Conservation (phyloP, 2,888 invertebrate species). For the Phengaris alcon region DNA sequence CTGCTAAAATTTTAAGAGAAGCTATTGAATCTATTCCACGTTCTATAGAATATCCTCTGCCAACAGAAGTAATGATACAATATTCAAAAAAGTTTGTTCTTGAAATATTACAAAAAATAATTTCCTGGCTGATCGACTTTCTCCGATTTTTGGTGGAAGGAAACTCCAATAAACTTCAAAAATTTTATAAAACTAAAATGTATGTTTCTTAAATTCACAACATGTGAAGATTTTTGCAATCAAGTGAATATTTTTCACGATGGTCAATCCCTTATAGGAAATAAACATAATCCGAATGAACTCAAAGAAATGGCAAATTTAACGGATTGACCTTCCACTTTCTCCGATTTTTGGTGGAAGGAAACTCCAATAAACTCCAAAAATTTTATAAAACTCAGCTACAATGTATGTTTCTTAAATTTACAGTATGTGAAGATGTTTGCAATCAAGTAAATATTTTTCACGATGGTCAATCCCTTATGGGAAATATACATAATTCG, state of each 20-base stretch:
- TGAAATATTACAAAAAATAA: too few species aligned
- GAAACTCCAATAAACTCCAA: background rate
- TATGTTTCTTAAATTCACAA: conserved; percentile 51
- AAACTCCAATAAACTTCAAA: background rate
- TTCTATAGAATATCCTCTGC: too few species aligned
- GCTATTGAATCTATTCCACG: too few species aligned
- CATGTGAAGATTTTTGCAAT: conserved; percentile 91
- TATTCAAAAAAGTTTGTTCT: too few species aligned
- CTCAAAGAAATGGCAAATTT: conserved; percentile 83
- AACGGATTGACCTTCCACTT: too few species aligned
- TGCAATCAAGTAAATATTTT: conserved; percentile 88
- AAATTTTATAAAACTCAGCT: background rate
- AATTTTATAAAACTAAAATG: background rate
- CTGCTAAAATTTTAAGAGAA: too few species aligned
- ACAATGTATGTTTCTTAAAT: background rate
- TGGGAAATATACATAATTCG: conserved; percentile 79
- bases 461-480: conserved; percentile 83
- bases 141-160: background rate
- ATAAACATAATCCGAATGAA: conserved; percentile 81
- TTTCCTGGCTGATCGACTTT: too few species aligned
- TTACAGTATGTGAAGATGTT: conserved; percentile 89
- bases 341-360: background rate
- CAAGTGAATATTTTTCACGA: conserved; percentile 89
- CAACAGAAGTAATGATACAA: too few species aligned
- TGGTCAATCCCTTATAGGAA: conserved; percentile 81